A percentile compares a stretch with the other conserved stretches of the same genome.
Evolutionary conservation across 2,113 vertebrate genomes (phyloP).

Genomic region (Hippoglossus stenolepis): DNA sequence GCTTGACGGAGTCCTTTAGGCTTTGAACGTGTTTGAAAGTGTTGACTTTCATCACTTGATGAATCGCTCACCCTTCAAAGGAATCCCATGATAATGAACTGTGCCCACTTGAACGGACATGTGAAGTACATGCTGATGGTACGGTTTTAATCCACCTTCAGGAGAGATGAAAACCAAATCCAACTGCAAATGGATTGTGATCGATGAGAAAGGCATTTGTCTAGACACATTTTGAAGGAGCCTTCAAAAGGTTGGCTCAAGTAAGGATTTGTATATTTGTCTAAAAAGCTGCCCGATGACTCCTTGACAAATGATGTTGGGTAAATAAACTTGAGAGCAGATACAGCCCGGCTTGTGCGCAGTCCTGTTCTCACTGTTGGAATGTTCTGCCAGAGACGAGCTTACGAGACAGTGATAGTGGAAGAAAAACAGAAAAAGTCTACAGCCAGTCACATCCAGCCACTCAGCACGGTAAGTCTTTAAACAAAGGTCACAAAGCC

Average conservation of each 20-base stretch:
- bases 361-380: slow-evolving; percentile 9
- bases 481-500: slow-evolving; percentile 61
- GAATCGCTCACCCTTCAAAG: slow-evolving; percentile 58
- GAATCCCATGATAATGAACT: slow-evolving; percentile 38
- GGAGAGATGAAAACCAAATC: background rate
- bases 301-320: slow-evolving; percentile 51
- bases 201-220: slow-evolving; percentile 53
- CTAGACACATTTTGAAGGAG: slow-evolving; percentile 54
- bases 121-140: slow-evolving; percentile 26
- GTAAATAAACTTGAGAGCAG: slow-evolving; percentile 49
- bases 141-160: background rate
- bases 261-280: slow-evolving; percentile 64
- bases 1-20: slow-evolving; percentile 16
- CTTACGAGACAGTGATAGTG: slow-evolving; percentile 19
- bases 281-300: slow-evolving; percentile 56
- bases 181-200: slow-evolving; percentile 28
- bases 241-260: slow-evolving; percentile 48
- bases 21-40: slow-evolving; percentile 71
- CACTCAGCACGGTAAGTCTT: slow-evolving; percentile 37
- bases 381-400: slow-evolving; percentile 29
- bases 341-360: slow-evolving; percentile 29
- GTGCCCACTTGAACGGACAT: slow-evolving; percentile 41
- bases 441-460: slow-evolving; percentile 28
- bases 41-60: slow-evolving; percentile 63
- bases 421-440: slow-evolving; percentile 7